phyloP scores from a whole-genome alignment of 2,888 invertebrate genomes.

The Furcula furcula region DNA sequence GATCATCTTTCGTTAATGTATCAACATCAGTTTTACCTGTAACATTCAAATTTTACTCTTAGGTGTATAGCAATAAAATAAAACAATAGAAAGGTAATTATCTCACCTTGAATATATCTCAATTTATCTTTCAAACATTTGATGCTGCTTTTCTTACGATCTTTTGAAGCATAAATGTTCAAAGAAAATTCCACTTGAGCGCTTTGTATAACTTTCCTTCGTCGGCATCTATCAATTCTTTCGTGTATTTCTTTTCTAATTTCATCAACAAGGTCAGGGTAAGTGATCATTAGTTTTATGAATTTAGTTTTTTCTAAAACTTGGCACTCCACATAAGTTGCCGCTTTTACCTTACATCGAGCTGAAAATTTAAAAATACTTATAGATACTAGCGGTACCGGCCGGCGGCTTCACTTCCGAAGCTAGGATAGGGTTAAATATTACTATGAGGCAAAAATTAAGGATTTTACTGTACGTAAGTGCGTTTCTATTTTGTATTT shows the following conservation, averaged over 20 bases:
- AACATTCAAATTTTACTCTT: no score
- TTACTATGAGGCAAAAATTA: no score
- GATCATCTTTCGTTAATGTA: constrained; percentile 49
- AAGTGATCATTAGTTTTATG: constrained; percentile 70
- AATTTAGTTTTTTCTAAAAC: constrained; percentile 74
- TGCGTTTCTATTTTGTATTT: no score
- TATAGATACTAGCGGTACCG: no score
- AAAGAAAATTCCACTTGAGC: constrained; percentile 43
- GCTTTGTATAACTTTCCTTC: constrained; percentile 41
- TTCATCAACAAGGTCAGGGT: constrained; percentile 61
- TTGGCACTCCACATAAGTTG: constrained; percentile 78
- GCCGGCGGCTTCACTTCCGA: no score
- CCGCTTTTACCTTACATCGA: constrained; percentile 76
- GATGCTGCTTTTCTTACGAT: constrained; percentile 70
- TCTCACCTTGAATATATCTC: constrained; percentile 63
- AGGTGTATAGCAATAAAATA: no score
- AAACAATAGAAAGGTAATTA: background rate
- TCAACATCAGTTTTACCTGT: constrained; percentile 56
- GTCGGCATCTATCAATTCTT: constrained; percentile 48
- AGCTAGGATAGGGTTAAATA: no score
- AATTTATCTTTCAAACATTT: constrained; percentile 74
- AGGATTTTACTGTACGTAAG: no score
- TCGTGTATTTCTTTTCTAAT: constrained; percentile 56
- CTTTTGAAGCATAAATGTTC: constrained; percentile 71
- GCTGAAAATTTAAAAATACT: constrained; percentile 49